Base-by-base conservation (phyloP, 1,140 invertebrate genomes). In the Oedothorax gibbosus region DNA sequence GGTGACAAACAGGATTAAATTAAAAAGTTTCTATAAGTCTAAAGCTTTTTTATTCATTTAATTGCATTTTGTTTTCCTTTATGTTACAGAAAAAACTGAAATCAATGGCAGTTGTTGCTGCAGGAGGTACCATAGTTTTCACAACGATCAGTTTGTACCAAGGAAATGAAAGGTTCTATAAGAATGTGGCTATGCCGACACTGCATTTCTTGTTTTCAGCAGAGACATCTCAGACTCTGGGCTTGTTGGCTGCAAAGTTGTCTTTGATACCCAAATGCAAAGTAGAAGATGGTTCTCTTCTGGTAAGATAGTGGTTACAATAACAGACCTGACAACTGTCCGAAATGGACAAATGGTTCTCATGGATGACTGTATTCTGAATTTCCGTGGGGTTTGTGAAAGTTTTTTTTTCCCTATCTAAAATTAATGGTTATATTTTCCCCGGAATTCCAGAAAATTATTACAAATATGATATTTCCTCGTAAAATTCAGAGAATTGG, bases 111-210 rank as follows among this genome's bases (percentile, higher is more conserved):
- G n/a, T 75, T 50, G 12, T 87, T 7, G 62, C 80, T 20, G 21
- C 35, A 57, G 87, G 83, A 65, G 85, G 86, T 18, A 54, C 56
- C 51, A 49, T 20, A 21, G 18, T 69, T 35, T 87, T 87, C 78
- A 21, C 49, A n/a, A 84, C 53, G 10, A 86, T 87, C 62, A 72
- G 77, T 76, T n/a, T 83, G 7, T 76, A 86, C 18, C 60, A 75
- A 53, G 88, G 88, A n/a, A 86, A 87, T 78, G 88, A 89, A 86
- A 87, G 82, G 18, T 89, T 89, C 77, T 89, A 89, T 68, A 85
- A 72, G 11, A 75, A 88, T 50, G 77, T 79, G 14, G 68, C 87
- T 15, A 88, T 89, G 87, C 88, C 88, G n/a, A 49, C 87, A 14
- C 73, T 89, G 11, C 87, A 88, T 72, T 75, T 68, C 54, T 82